Evolutionary conservation across 2,113 vertebrate genomes (phyloP).

Genomic region (Gopherus flavomarginatus): DNA sequence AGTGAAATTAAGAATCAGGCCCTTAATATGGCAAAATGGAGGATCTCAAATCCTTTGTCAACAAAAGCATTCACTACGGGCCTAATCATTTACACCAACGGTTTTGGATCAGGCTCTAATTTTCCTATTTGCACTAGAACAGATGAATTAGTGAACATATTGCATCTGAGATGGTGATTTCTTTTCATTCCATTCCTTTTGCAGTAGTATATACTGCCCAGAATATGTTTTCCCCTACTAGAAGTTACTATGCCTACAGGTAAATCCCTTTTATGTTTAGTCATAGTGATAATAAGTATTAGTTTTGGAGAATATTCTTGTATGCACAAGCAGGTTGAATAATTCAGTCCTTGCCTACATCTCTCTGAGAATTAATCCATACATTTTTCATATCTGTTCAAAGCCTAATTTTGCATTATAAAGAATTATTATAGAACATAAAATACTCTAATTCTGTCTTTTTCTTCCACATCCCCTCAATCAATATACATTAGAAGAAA

Average conservation of each 20-base stretch:
- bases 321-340: neutral
- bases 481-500: neutral
- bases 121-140: neutral
- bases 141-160: neutral
- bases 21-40: neutral
- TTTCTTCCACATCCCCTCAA: neutral
- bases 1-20: neutral
- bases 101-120: neutral
- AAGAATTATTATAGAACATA: neutral
- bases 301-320: neutral
- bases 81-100: neutral
- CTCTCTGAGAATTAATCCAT: neutral
- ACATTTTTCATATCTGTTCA: neutral
- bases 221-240: neutral
- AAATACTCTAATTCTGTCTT: neutral
- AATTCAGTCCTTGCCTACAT: neutral
- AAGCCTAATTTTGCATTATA: neutral
- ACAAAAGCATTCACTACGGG: neutral
- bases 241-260: neutral
- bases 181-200: neutral
- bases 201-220: accelerated
- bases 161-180: neutral
- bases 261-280: neutral
- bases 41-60: neutral
- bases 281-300: neutral